These are phyloP conservation scores for Antheraea mylitta DNA, from an alignment of 1,140 invertebrate genomes.

Conservation along the genomic window DNA sequence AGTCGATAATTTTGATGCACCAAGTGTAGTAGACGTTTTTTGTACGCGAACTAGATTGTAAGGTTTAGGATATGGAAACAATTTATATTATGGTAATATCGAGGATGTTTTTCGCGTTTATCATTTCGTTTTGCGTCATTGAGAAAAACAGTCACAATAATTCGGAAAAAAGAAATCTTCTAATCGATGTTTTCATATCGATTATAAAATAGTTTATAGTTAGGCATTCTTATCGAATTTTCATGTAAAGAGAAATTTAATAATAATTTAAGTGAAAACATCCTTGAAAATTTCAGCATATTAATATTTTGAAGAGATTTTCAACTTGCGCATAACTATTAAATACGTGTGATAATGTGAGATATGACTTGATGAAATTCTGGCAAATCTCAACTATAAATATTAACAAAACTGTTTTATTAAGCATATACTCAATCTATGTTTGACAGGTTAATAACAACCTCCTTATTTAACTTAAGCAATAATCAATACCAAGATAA, in stretches of 20 bases:
- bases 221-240: too few relatives aligned
- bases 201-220: too few relatives aligned
- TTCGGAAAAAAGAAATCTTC: too few relatives aligned
- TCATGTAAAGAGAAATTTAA: too few relatives aligned
- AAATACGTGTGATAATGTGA: slow-evolving; percentile 49
- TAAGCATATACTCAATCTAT: too few relatives aligned
- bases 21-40: slow-evolving; percentile 40
- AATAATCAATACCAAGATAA: too few relatives aligned
- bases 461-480: too few relatives aligned
- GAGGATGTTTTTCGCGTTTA: slow-evolving; percentile 32
- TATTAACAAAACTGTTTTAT: too few relatives aligned
- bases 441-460: too few relatives aligned
- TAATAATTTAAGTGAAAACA: background rate
- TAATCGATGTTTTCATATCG: too few relatives aligned
- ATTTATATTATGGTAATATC: background rate
- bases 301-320: background rate
- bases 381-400: background rate
- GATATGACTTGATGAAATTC: slow-evolving; percentile 30
- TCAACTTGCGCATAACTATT: slow-evolving; percentile 22
- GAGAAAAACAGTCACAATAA: too few relatives aligned
- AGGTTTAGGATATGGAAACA: slow-evolving; percentile 29
- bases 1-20: slow-evolving; percentile 34
- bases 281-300: background rate
- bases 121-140: too few relatives aligned
- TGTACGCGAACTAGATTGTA: slow-evolving; percentile 43